Percentiles rank a stretch among this genome's conserved stretches.
These are phyloP conservation scores for Pteropus alecto DNA, from an alignment of 2,113 vertebrate genomes.

Conservation along the genomic window DNA sequence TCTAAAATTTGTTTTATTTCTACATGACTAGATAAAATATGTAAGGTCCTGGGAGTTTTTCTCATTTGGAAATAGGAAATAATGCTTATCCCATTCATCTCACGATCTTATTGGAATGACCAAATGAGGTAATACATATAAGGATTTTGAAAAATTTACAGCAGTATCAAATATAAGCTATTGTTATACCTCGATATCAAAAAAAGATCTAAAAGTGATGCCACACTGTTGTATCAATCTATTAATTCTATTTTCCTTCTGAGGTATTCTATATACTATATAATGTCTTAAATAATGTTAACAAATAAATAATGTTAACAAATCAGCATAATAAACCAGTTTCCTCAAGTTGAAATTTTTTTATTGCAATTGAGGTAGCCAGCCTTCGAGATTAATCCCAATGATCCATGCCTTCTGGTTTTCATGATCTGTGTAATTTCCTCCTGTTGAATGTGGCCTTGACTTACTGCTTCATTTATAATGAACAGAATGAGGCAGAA, in stretches of 20 bases:
- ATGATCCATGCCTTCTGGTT: not conserved
- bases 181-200: not conserved
- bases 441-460: not conserved
- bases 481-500: not conserved
- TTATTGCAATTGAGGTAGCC: not conserved
- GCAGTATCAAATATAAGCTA: not conserved
- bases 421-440: not conserved
- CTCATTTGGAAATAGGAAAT: not conserved
- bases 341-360: not conserved
- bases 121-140: not conserved
- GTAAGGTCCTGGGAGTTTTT: not conserved
- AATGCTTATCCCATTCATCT: not conserved
- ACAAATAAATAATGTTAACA: not conserved
- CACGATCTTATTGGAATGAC: not conserved
- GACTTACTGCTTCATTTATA: not conserved
- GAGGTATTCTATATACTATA: not conserved
- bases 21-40: not conserved
- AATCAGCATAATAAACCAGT: not conserved
- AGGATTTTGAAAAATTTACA: not conserved
- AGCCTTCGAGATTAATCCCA: not conserved
- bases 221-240: not conserved
- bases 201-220: not conserved
- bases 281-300: not conserved
- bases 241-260: not conserved
- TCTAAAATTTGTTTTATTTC: not conserved